A percentile compares a stretch with the other conserved stretches of the same genome.
Conservation (phyloP, 2,113 vertebrate genomes). For the Cyprinodon brontotheroides region DNA sequence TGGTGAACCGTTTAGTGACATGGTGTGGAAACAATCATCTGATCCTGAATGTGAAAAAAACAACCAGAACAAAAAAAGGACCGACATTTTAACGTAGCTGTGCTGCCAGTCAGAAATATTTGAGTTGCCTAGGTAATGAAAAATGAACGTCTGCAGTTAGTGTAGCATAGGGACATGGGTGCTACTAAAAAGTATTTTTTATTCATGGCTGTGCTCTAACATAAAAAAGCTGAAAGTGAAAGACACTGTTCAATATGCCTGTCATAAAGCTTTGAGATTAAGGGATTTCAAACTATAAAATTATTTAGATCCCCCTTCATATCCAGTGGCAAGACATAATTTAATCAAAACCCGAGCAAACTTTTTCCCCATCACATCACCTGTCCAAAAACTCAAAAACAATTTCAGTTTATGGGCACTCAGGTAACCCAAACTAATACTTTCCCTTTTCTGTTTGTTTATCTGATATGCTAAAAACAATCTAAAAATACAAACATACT, state of each 20-base stretch:
- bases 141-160: background rate
- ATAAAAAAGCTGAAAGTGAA: background rate
- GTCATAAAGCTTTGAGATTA: constrained; percentile 33
- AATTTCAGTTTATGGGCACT: background rate
- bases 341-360: constrained; percentile 16
- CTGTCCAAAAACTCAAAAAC: background rate
- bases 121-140: constrained; percentile 41
- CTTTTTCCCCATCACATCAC: constrained; percentile 13
- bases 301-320: constrained; percentile 19
- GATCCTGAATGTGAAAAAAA: too few species aligned
- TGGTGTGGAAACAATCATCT: too few species aligned
- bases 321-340: constrained; percentile 16
- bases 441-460: background rate
- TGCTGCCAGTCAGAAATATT: background rate
- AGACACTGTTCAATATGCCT: constrained; percentile 18
- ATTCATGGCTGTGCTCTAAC: constrained; percentile 26
- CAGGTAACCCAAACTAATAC: background rate
- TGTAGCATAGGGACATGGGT: constrained; percentile 2
- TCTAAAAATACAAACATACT: background rate
- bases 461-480: background rate
- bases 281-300: constrained; percentile 37
- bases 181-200: background rate
- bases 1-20: too few species aligned
- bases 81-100: too few species aligned
- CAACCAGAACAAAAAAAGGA: too few species aligned